phyloP scores from a whole-genome alignment of 2,113 vertebrate species.

The Platysteira castanea region DNA sequence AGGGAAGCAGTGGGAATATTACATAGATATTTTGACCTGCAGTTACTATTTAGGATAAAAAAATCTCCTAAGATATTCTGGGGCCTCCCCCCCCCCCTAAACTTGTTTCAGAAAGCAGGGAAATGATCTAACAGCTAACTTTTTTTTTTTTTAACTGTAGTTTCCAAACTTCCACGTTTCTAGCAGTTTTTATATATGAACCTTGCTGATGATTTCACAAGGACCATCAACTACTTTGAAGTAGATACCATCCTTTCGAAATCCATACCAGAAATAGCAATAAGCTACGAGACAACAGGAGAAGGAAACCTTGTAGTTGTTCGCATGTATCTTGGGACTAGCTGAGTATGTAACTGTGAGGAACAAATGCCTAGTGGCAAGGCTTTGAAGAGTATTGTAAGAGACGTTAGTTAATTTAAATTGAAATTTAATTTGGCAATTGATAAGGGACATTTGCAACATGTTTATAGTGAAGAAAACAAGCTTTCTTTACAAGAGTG shows the following conservation, averaged over 20 bases:
- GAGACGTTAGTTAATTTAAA: background rate
- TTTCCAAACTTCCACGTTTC: background rate
- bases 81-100: accelerated
- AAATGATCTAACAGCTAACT: background rate
- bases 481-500: background rate
- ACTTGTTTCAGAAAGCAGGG: background rate
- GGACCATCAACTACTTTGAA: background rate
- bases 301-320: background rate
- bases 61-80: accelerated
- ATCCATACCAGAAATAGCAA: background rate
- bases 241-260: background rate
- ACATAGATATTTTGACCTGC: background rate
- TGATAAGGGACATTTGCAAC: background rate
- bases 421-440: slow-evolving; percentile 22
- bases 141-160: background rate
- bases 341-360: background rate
- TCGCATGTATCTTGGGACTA: background rate
- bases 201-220: background rate
- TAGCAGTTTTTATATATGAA: background rate
- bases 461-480: background rate
- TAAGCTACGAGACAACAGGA: background rate
- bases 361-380: background rate
- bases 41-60: background rate
- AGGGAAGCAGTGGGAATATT: background rate
- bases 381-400: background rate